phyloP scores from a whole-genome alignment of 2,113 vertebrate species.

The Phyllopteryx taeniolatus region DNA sequence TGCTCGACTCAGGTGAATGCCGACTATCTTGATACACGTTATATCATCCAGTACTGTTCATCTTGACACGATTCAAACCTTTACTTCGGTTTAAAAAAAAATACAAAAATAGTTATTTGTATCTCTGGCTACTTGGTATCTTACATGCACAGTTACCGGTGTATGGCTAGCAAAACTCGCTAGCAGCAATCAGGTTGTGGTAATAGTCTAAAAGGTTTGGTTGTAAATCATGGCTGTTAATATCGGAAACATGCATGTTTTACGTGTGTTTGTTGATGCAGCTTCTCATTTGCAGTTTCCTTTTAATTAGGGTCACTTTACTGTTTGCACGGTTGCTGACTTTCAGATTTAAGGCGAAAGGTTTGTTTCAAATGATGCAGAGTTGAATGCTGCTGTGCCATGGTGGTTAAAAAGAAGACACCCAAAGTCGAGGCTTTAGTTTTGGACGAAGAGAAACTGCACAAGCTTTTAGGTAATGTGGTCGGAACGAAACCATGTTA shows the following conservation, averaged over 20 bases:
- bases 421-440: slow-evolving; percentile 78
- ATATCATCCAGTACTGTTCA: background rate
- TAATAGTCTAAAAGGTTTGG: background rate
- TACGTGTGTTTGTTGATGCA: background rate
- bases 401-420: slow-evolving; percentile 92
- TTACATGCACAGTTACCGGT: background rate
- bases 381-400: slow-evolving; percentile 48
- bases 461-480: slow-evolving; percentile 75
- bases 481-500: background rate
- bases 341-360: background rate
- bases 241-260: background rate
- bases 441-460: slow-evolving; percentile 73
- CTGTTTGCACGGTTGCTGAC: background rate
- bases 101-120: no score
- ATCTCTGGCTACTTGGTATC: background rate
- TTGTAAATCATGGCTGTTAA: background rate
- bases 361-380: background rate
- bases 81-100: background rate
- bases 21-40: background rate
- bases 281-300: background rate
- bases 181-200: background rate
- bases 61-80: background rate
- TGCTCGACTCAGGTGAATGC: background rate
- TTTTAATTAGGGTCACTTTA: background rate
- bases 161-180: background rate